A percentile compares a stretch with the other conserved stretches of the same genome.
These are phyloP conservation scores for Heliconius erato DNA, from an alignment of 2,888 invertebrate species.

Conservation along the genomic window DNA sequence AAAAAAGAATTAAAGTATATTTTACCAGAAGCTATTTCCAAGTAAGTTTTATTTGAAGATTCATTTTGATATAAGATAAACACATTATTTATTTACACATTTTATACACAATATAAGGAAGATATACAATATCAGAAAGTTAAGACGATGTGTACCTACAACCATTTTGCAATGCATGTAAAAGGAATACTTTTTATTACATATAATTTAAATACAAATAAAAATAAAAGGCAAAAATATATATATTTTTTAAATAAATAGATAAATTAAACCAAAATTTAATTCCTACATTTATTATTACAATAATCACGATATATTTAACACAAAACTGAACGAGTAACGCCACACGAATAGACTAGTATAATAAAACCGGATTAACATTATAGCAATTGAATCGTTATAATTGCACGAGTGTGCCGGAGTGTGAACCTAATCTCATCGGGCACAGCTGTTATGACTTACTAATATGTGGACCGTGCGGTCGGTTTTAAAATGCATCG, in stretches of 20 bases:
- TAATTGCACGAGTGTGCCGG: conserved; percentile 69
- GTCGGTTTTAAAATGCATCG: background rate
- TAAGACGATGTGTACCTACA: no score
- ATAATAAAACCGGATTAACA: conserved; percentile 26
- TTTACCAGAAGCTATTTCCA: no score
- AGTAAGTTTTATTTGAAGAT: no score
- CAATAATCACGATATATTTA: background rate
- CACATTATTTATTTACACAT: no score
- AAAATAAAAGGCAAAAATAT: background rate
- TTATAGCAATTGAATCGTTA: conserved; percentile 30
- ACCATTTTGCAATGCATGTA: no score
- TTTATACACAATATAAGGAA: no score
- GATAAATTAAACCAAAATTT: no score
- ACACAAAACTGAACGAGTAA: background rate
- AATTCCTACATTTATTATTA: no score
- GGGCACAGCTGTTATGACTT: conserved; percentile 71
- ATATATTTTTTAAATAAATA: no score
- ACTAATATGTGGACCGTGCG: conserved; percentile 14
- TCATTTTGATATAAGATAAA: no score
- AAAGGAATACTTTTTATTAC: background rate
- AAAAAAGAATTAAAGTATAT: no score
- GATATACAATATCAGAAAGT: no score
- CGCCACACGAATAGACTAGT: background rate
- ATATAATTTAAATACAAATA: background rate
- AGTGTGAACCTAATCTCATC: conserved; percentile 78